These are phyloP conservation scores for Tridacna gigas DNA, from an alignment of 2,888 invertebrate genomes.

Conservation along the genomic window DNA sequence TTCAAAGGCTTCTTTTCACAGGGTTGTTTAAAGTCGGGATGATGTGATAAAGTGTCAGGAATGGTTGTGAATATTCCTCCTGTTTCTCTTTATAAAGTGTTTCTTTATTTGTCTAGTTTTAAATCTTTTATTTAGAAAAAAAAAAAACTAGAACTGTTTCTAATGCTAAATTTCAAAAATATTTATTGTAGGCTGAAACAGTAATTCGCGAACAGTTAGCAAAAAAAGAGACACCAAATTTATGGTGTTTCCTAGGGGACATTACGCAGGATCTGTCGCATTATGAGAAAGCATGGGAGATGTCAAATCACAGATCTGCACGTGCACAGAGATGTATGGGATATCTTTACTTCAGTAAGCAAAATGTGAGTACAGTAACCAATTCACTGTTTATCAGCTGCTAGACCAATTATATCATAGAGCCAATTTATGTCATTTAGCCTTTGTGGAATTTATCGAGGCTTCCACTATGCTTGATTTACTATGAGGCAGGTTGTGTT, in stretches of 20 bases:
- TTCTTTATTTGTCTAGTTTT: no score
- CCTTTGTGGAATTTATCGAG: no score
- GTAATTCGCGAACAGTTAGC: slow-evolving; percentile 92
- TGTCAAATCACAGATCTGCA: slow-evolving; percentile 92
- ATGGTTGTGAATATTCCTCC: no score
- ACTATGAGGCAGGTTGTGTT: no score
- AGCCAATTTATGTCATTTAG: no score
- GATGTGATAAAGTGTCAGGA: no score
- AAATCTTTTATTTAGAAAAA: neutral
- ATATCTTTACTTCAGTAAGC: slow-evolving; percentile 82
- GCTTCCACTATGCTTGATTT: no score
- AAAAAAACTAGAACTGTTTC: neutral
- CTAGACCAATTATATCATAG: no score
- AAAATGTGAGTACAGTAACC: slow-evolving; percentile 70
- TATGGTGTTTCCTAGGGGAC: slow-evolving; percentile 97
- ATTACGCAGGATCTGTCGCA: slow-evolving; percentile 91
- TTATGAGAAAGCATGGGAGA: slow-evolving; percentile 96
- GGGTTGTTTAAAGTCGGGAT: no score
- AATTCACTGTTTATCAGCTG: no score
- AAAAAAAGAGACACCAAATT: slow-evolving; percentile 92
- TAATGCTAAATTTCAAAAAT: neutral
- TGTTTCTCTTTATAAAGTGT: no score
- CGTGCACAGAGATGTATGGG: slow-evolving; percentile 96
- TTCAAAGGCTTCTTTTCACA: no score
- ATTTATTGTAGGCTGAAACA: slow-evolving; percentile 90